These are phyloP conservation scores for Spisula subtruncata DNA, from an alignment of 2,888 invertebrate genomes.

Conservation along the genomic window DNA sequence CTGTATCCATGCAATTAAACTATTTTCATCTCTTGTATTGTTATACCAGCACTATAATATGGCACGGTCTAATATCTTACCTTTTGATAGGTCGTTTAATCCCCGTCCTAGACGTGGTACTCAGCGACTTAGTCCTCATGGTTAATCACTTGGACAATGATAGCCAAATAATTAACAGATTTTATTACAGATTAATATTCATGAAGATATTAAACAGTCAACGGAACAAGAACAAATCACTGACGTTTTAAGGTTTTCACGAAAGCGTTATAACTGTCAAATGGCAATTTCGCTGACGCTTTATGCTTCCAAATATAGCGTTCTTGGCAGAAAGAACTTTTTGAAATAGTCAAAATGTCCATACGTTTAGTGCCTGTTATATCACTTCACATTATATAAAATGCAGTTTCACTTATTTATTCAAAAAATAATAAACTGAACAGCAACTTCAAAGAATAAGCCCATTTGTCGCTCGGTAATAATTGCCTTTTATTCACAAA, in stretches of 20 bases:
- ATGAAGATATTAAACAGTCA: slow-evolving; percentile 6
- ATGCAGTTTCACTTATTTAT: too few species aligned
- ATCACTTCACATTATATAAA: too few species aligned
- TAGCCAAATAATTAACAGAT: background rate
- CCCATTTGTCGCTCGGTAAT: too few species aligned
- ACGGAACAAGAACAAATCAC: background rate
- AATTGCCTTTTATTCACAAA: too few species aligned
- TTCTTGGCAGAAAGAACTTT: too few species aligned
- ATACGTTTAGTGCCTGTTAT: too few species aligned
- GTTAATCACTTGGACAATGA: background rate
- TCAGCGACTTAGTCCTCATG: background rate
- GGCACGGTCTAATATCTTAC: slow-evolving; percentile 4
- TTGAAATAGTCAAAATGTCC: too few species aligned
- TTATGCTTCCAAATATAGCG: too few species aligned
- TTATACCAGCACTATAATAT: background rate
- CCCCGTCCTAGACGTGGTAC: background rate
- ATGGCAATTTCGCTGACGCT: too few species aligned
- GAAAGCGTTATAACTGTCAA: too few species aligned
- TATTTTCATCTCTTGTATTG: background rate
- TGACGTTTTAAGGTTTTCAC: background rate
- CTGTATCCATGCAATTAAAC: slow-evolving; percentile 10
- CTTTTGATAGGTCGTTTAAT: slow-evolving; percentile 10
- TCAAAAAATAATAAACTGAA: too few species aligned
- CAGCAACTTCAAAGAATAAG: too few species aligned
- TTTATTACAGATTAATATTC: slow-evolving; percentile 6